These are phyloP conservation scores for Bombus vancouverensis DNA, from an alignment of 1,140 invertebrate genomes.

Conservation along the genomic window DNA sequence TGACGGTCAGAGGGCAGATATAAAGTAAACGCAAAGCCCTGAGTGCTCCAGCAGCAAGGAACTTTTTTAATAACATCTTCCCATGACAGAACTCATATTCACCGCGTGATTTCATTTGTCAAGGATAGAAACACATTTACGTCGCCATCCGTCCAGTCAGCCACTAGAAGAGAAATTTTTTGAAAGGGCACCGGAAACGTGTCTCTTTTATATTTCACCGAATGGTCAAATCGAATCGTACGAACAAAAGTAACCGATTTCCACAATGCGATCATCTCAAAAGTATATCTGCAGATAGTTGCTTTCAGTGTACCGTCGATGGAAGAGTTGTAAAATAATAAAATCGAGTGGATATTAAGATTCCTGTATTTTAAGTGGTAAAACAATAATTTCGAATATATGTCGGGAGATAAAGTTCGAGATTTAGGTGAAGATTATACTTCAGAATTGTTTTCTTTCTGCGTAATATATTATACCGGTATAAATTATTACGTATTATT, in stretches of 20 bases:
- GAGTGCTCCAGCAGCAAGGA: neutral
- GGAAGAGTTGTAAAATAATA: neutral
- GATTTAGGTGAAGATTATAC: no score
- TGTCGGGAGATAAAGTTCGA: no score
- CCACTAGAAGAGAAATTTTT: slow-evolving; percentile 66
- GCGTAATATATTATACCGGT: no score
- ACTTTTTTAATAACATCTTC: slow-evolving; percentile 47
- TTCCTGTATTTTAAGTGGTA: no score
- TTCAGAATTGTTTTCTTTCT: no score
- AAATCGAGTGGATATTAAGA: no score
- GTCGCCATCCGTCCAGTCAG: neutral
- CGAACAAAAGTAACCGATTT: slow-evolving; percentile 46
- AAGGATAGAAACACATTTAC: neutral
- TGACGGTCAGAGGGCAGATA: neutral
- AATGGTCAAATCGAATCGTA: slow-evolving; percentile 17
- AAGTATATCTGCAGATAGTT: neutral
- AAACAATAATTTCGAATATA: no score
- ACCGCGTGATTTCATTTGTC: neutral
- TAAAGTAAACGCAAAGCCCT: neutral
- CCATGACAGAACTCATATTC: neutral
- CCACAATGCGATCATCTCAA: neutral
- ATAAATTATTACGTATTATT: no score
- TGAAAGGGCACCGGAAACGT: slow-evolving; percentile 40
- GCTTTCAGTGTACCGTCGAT: neutral
- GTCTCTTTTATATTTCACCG: slow-evolving; percentile 53